Conservation (phyloP, 2,113 vertebrate genomes). For the western clawed frog (Xenopus tropicalis) region DNA sequence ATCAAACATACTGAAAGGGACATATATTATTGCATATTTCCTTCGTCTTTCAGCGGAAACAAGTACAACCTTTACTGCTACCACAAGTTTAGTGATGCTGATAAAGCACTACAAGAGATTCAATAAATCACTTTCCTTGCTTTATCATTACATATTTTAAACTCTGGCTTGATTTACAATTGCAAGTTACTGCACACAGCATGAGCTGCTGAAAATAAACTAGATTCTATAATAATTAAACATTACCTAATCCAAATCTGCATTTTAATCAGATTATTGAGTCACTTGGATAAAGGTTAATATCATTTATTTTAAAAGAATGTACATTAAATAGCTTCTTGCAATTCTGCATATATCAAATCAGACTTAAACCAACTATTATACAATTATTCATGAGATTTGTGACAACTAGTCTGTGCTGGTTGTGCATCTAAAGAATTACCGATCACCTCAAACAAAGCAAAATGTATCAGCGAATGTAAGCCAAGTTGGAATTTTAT, state of each 20-base stretch:
- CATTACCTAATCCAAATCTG: conserved; percentile 39
- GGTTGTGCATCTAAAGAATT: neutral
- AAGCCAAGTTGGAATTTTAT: neutral
- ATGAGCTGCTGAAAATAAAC: conserved; percentile 41
- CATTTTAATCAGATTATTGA: conserved; percentile 22
- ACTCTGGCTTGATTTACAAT: conserved; percentile 37
- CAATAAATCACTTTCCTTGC: conserved; percentile 37
- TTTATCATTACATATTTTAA: conserved; percentile 45
- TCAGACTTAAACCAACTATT: conserved; percentile 1
- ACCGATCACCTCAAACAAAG: neutral
- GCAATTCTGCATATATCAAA: neutral
- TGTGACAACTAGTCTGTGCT: neutral
- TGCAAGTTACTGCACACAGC: conserved; percentile 36
- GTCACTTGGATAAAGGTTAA: conserved; percentile 31
- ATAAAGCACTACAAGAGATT: conserved; percentile 30
- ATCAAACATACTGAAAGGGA: neutral
- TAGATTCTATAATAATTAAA: conserved; percentile 34
- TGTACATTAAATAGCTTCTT: conserved; percentile 22
- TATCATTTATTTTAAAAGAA: conserved; percentile 24
- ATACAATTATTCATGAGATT: neutral
- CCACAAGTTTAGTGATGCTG: conserved; percentile 32
- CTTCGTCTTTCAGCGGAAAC: conserved; percentile 18
- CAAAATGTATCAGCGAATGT: neutral
- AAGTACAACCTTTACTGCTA: conserved; percentile 15
- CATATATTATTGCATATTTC: conserved; percentile 13